These are phyloP conservation scores for Alouatta palliata DNA, from an alignment of 2,113 vertebrate species.

Conservation along the genomic window DNA sequence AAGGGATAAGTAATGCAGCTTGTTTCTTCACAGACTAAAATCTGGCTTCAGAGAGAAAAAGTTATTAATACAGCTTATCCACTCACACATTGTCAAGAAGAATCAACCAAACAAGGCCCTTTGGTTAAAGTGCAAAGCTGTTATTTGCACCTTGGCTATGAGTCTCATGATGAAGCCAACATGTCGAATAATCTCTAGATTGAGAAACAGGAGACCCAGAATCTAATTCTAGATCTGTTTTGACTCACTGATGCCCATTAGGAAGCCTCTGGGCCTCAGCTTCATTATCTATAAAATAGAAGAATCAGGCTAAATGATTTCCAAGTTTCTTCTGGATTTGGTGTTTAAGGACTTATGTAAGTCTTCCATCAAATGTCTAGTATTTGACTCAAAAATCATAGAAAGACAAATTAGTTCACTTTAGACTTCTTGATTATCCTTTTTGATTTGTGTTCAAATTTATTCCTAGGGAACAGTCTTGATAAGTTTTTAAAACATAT, in stretches of 20 bases:
- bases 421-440: background rate
- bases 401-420: background rate
- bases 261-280: background rate
- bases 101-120: background rate
- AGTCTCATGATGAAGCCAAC: background rate
- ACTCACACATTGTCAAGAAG: background rate
- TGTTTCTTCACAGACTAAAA: background rate
- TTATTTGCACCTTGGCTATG: background rate
- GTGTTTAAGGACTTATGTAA: background rate
- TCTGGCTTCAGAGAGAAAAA: background rate
- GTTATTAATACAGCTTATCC: constrained; percentile 42
- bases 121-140: background rate
- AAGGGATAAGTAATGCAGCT: background rate
- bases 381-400: background rate
- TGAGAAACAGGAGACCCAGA: background rate
- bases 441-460: background rate
- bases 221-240: background rate
- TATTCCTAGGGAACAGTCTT: background rate
- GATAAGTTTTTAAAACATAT: background rate
- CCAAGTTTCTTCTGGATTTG: background rate
- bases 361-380: background rate
- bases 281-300: background rate
- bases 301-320: background rate
- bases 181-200: background rate
- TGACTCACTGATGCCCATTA: background rate